Conservation (phyloP, 2,113 vertebrate genomes). For the Osmerus eperlanus region DNA sequence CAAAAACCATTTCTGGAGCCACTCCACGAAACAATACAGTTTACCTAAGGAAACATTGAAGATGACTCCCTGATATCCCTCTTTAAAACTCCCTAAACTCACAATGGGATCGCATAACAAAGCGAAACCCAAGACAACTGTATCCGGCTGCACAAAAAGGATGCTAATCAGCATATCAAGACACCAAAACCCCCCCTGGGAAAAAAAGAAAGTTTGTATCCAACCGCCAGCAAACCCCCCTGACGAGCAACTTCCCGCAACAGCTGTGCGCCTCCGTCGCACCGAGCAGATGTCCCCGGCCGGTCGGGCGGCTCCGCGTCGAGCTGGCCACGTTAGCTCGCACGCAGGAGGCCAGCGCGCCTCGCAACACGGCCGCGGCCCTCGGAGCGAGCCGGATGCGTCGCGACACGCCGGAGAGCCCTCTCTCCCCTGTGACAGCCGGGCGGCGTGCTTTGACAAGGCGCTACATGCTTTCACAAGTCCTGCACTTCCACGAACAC, state of each 20-base stretch:
- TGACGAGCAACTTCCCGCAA: too few relatives aligned
- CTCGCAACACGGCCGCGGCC: slow-evolving; percentile 26
- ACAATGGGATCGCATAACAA: neutral
- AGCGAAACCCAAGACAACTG: neutral
- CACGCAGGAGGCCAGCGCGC: slow-evolving; percentile 30
- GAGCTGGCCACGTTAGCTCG: neutral
- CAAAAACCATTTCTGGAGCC: too few relatives aligned
- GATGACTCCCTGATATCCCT: too few relatives aligned
- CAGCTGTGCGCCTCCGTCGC: too few relatives aligned
- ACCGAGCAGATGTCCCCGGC: too few relatives aligned
- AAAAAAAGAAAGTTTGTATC: too few relatives aligned
- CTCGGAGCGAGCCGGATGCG: slow-evolving; percentile 55
- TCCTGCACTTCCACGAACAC: slow-evolving; percentile 25
- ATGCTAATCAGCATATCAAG: neutral
- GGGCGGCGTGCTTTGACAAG: slow-evolving; percentile 66
- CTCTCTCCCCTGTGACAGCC: slow-evolving; percentile 60
- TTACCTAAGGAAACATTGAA: too few relatives aligned
- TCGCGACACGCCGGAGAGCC: slow-evolving; percentile 51
- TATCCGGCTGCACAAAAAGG: neutral
- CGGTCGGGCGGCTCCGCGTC: too few relatives aligned
- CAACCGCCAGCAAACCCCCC: too few relatives aligned
- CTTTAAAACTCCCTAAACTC: neutral
- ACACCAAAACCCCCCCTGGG: neutral
- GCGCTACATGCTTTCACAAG: slow-evolving; percentile 46
- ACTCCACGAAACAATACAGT: too few relatives aligned